Evolutionary conservation across 23 tunicate species (phyloP).

Genomic region (Botrylloides violaceus): DNA sequence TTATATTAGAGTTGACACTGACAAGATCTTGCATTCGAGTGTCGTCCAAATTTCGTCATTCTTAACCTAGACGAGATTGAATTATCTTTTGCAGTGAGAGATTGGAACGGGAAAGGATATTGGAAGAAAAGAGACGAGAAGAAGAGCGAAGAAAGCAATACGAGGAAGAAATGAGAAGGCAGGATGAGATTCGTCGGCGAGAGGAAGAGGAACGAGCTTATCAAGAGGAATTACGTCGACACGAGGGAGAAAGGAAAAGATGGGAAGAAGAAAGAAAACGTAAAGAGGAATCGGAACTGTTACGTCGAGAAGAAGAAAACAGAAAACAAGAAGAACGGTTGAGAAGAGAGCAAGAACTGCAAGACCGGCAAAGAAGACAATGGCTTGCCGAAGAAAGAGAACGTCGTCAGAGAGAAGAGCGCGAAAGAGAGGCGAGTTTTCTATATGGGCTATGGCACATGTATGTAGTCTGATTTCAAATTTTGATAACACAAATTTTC

Average conservation of each 20-base stretch:
- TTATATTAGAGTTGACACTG: too few relatives aligned
- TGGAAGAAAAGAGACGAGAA: constrained; percentile 32
- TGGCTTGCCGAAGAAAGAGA: background rate
- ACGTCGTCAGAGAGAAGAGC: background rate
- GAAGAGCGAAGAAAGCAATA: constrained; percentile 14
- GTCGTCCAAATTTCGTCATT: too few relatives aligned
- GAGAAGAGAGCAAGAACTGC: background rate
- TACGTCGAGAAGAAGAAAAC: background rate
- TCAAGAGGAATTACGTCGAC: constrained; percentile 5
- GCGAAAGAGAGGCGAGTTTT: background rate
- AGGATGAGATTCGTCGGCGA: constrained; percentile 32
- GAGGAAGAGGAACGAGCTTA: background rate
- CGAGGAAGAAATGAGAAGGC: constrained; percentile 31
- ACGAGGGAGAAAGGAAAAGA: constrained; percentile 38
- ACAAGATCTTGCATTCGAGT: too few relatives aligned
- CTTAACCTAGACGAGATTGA: too few relatives aligned
- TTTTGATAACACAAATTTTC: background rate
- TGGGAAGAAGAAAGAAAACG: constrained; percentile 12
- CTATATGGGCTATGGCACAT: background rate
- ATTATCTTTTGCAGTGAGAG: constrained; percentile 6
- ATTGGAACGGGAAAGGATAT: constrained; percentile 11
- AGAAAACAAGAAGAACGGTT: background rate
- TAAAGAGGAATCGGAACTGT: background rate
- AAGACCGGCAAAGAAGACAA: constrained; percentile 16
- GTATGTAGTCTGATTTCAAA: background rate